Conservation (phyloP, 2,113 vertebrate genomes). For the Gymnarchus niloticus region DNA sequence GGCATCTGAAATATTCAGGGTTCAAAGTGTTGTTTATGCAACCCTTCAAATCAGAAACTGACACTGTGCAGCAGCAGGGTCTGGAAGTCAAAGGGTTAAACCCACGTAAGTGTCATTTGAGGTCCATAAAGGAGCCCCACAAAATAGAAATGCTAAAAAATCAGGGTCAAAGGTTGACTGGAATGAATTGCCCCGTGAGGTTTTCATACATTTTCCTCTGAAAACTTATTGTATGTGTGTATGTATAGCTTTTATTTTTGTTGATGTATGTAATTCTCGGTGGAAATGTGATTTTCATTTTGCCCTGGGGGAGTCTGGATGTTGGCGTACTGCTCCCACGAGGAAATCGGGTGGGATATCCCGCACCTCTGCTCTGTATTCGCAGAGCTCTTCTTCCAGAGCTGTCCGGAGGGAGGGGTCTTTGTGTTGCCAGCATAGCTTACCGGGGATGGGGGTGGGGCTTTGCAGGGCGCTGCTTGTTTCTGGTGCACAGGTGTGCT, state of each 20-base stretch:
- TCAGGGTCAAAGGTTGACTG: not conserved
- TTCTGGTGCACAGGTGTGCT: conserved; percentile 44
- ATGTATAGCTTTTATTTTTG: not conserved
- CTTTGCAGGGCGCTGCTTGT: not conserved
- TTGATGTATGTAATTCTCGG: conserved; percentile 33
- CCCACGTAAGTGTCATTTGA: not conserved
- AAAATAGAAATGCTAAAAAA: not conserved
- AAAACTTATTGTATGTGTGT: not conserved
- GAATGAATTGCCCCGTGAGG: not conserved
- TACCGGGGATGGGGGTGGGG: conserved; percentile 34
- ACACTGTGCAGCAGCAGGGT: conserved; percentile 11
- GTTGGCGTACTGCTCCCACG: conserved; percentile 42
- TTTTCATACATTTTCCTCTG: not conserved
- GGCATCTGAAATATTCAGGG: conserved; percentile 32
- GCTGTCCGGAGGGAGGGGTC: not conserved
- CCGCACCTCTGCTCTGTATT: conserved; percentile 54
- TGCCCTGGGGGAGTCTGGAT: conserved; percentile 53
- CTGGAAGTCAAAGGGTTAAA: conserved; percentile 20
- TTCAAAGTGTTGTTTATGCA: conserved; percentile 18
- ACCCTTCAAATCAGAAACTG: conserved; percentile 33
- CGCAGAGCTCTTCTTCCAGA: conserved; percentile 50
- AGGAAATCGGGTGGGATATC: conserved; percentile 50
- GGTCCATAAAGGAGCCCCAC: not conserved
- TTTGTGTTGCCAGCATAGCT: conserved; percentile 22
- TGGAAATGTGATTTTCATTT: conserved; percentile 50